These are phyloP conservation scores for Macrosteles quadrilineatus DNA, from an alignment of 1,140 invertebrate species.

Conservation along the genomic window DNA sequence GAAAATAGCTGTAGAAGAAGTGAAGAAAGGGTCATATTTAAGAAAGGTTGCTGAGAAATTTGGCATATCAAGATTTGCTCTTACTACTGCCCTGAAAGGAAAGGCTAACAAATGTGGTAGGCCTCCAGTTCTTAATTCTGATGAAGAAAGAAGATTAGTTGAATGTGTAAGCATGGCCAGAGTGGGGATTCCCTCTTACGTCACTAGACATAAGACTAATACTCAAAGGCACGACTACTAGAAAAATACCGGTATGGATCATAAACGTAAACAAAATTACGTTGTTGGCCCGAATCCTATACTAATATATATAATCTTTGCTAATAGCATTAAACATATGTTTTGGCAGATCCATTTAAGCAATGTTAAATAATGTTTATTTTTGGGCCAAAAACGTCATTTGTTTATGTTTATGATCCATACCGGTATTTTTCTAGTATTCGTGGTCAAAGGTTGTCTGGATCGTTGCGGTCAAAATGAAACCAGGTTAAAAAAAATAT, in stretches of 20 bases:
- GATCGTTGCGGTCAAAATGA: not conserved
- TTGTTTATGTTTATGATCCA: too few relatives aligned
- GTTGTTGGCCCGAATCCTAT: too few relatives aligned
- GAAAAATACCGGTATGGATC: too few relatives aligned
- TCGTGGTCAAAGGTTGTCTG: constrained; percentile 26
- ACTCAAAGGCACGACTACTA: too few relatives aligned
- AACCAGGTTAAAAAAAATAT: constrained; percentile 37
- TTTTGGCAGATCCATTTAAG: too few relatives aligned
- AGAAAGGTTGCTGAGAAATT: constrained; percentile 31
- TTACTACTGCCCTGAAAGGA: not conserved
- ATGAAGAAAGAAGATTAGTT: constrained; percentile 31
- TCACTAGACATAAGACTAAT: constrained; percentile 15
- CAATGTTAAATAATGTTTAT: too few relatives aligned
- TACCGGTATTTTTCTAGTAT: too few relatives aligned
- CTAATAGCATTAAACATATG: too few relatives aligned
- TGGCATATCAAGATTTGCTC: constrained; percentile 24
- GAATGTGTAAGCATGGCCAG: constrained; percentile 14
- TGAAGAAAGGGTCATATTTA: constrained; percentile 31
- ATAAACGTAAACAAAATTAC: too few relatives aligned
- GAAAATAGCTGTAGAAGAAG: constrained; percentile 30
- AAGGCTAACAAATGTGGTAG: constrained; percentile 1
- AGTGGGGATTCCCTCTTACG: constrained; percentile 29
- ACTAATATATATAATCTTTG: too few relatives aligned
- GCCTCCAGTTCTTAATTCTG: constrained; percentile 19
- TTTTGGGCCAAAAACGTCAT: too few relatives aligned